Evolutionary conservation across 2,797 vertebrate genomes (phyloP), one percentile per base, ranked within the genome.

Genomic region (Pseudochaenichthys georgianus): DNA sequence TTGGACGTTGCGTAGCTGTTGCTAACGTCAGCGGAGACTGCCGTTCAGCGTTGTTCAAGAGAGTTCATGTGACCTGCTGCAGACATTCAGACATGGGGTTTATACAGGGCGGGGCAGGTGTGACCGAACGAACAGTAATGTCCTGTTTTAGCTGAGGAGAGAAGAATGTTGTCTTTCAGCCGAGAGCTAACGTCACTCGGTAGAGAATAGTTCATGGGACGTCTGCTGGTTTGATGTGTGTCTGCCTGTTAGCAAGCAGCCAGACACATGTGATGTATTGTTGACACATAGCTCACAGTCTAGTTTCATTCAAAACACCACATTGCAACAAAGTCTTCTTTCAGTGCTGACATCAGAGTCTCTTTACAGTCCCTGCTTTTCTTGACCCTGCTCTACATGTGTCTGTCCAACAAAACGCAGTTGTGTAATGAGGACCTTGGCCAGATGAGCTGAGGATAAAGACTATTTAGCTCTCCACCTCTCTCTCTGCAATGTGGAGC

Each of bases 81-180:
- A 80, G 83, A 82, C 81, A 69, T 6, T 38, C 67, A 84, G 80
- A 82, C 62, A 12, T 70, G 78, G 80, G 84, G 69, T 87, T 89
- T 84, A 23, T 41, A 21, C 54, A 66, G 82, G 92, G 89, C 68
- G 87, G 90, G 87, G 90, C 86, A 83, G 83, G 84, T 81, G 81
- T 86, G 85, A 84, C 88, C 21, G 9, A 88, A 89, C 21, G 9
- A 88, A 89, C 87, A 89, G 81, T 78, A 80, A 91, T 34, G 88
- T 82, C 80, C 76, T 86, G 69, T 84, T 73, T 88, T 77, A 88
- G 80, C 84, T 4, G 67, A 78, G 75, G 4, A 52, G 79, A 69
- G 73, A 88, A 86, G 86, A 92, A 92, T 89, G 88, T 86, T 13
- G 53, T 78, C 89, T 89, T 91, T 92, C 52, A 88, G 86, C 84